A percentile compares a stretch with the other conserved stretches of the same genome.
Evolutionary conservation across 2,888 invertebrate genomes (phyloP).

Genomic region (Heteropelma amictum): DNA sequence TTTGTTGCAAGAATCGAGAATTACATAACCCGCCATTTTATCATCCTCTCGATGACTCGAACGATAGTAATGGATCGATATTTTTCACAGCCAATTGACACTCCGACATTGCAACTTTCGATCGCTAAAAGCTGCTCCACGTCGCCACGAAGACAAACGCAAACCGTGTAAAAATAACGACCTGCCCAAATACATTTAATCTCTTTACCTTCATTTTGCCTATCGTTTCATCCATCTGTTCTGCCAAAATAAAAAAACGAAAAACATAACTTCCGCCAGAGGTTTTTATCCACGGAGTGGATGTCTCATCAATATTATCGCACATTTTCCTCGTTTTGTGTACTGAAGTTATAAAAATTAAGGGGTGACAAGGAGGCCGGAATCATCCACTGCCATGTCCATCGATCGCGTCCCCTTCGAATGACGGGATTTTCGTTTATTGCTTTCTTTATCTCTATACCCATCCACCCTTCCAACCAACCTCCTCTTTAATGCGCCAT

Average conservation of each 20-base stretch:
- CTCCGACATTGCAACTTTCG: constrained; percentile 7
- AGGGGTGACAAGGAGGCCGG: neutral
- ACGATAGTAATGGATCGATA: constrained; percentile 47
- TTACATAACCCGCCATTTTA: neutral
- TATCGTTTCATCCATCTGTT: neutral
- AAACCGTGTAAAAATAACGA: neutral
- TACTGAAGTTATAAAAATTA: constrained; percentile 6
- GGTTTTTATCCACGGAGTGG: neutral
- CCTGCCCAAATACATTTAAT: neutral
- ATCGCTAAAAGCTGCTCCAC: neutral
- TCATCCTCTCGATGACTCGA: constrained; percentile 33
- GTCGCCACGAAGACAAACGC: neutral
- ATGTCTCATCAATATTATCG: constrained; percentile 10
- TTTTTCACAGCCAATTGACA: neutral
- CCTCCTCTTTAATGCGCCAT: neutral
- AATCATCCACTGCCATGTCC: constrained; percentile 9
- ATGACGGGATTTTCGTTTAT: constrained; percentile 28
- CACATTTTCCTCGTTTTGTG: neutral
- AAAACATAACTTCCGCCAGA: neutral
- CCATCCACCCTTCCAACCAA: neutral
- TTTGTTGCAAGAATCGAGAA: neutral
- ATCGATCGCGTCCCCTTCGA: constrained; percentile 26
- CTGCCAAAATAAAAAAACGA: neutral
- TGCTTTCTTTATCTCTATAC: neutral
- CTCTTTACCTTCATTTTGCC: neutral